phyloP scores from a whole-genome alignment of 2,888 invertebrate species.

The Hipparchia sbordonii region DNA sequence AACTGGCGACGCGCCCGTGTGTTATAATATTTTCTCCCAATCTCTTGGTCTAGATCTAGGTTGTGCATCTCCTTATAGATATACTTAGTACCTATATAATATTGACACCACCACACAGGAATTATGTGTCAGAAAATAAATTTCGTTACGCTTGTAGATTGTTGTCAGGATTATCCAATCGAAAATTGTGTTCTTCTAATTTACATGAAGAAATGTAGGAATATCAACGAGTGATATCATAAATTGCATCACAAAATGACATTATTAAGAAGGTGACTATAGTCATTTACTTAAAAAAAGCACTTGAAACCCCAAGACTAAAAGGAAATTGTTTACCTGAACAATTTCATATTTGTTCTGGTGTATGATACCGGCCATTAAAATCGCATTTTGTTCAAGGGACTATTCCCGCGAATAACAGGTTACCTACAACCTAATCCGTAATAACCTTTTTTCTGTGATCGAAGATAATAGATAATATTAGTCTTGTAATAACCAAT shows the following conservation, averaged over 20 bases:
- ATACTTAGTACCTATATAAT: no score
- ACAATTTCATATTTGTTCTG: conserved; percentile 45
- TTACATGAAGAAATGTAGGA: no score
- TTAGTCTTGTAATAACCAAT: background rate
- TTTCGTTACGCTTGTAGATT: no score
- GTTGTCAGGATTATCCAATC: no score
- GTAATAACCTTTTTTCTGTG: background rate
- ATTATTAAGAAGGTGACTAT: background rate
- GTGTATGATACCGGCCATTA: conserved; percentile 49
- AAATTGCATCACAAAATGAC: background rate
- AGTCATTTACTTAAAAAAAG: background rate
- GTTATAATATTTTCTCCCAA: no score
- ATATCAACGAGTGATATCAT: background rate
- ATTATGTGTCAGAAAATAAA: no score
- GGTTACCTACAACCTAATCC: conserved; percentile 9
- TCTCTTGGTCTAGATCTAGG: no score
- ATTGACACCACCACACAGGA: no score
- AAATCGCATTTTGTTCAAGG: conserved; percentile 49
- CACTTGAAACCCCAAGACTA: conserved; percentile 20
- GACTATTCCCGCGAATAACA: conserved; percentile 18
- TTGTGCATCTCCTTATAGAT: no score
- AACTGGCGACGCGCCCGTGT: no score
- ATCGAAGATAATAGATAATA: no score
- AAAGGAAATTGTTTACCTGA: conserved; percentile 40
- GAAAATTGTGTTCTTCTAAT: no score